Evolutionary conservation across 2,113 vertebrate genomes (phyloP), one percentile per base, ranked within the genome.

Genomic region (Sebastes schlegelii): DNA sequence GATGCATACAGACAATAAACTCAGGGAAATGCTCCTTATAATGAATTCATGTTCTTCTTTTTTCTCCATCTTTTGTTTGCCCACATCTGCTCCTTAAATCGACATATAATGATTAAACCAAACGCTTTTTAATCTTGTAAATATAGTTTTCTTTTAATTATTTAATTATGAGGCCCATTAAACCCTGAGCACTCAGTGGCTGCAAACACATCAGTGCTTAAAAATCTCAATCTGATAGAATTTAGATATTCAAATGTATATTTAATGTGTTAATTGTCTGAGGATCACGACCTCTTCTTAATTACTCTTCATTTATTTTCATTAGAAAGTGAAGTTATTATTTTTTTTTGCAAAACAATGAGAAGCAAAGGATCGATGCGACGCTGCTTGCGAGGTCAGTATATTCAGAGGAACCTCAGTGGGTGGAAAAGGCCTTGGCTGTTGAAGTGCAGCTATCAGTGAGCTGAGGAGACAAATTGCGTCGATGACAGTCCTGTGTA

Each of bases 381-480:
- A 4, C 13, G 55, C 23, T 26, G 17, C 4, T 0, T 34, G 0
- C 12, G 42, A 23, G 65, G 68, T 73, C 78, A 62, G 49, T n/a
- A 0, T 21, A 11, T 46, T 62, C 19, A 12, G 5, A 42, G 54
- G 60, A 34, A 21, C 55, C 74, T 74, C 60, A 0, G 46, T 54
- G 34, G 8, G 34, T n/a, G 16, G 4, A 19, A 34, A 16, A 76
- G 77, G 82, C 83, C 78, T 70, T 81, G 61, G 46, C 60, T 74
- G 70, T 54, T 80, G 78, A 89, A 83, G 82, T 65, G 80, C 72
- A 82, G 77, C 64, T 74, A 42, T 76, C 77, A 54, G 64, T 51
- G 75, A 46, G 68, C 80, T 19, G 72, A 40, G 80, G 61, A 88
- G 88, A 91, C 90, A 83, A 83, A 92, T 83, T 78, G 88, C 72